A percentile compares a stretch with the other conserved stretches of the same genome.
Conservation (phyloP, 2,113 vertebrate genomes). For the Macaca nemestrina region DNA sequence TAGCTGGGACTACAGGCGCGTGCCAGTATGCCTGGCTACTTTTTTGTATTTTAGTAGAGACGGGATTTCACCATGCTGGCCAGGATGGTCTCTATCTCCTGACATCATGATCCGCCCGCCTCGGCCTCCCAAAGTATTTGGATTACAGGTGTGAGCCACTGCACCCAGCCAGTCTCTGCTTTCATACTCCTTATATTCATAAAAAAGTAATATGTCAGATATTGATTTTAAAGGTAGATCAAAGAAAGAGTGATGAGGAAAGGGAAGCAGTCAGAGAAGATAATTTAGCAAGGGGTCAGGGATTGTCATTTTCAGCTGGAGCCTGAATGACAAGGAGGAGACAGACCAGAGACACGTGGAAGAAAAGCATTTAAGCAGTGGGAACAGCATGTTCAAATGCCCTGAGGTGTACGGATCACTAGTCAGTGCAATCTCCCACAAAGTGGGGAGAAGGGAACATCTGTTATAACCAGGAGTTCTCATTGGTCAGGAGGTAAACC, state of each 20-base stretch:
- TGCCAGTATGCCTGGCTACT: too few species aligned
- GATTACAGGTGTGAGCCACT: too few species aligned
- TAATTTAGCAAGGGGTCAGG: neutral
- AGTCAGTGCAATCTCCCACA: rapidly evolving
- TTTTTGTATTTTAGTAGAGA: too few species aligned
- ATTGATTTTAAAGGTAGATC: neutral
- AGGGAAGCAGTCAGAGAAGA: neutral
- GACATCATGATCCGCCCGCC: too few species aligned
- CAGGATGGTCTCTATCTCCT: too few species aligned
- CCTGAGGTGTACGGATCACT: neutral
- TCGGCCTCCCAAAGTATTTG: too few species aligned
- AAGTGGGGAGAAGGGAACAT: rapidly evolving
- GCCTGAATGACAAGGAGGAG: neutral
- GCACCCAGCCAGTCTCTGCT: neutral
- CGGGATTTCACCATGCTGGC: too few species aligned
- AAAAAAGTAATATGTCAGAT: neutral
- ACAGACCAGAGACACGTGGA: rapidly evolving
- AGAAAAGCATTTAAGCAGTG: neutral
- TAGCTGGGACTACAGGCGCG: rapidly evolving
- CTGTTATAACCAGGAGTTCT: neutral
- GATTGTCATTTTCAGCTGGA: neutral
- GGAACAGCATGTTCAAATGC: neutral
- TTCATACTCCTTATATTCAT: neutral
- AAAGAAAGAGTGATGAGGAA: neutral
- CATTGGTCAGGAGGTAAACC: rapidly evolving